These are phyloP conservation scores for Dufourea novaeangliae DNA, from an alignment of 1,140 invertebrate species.

Conservation along the genomic window DNA sequence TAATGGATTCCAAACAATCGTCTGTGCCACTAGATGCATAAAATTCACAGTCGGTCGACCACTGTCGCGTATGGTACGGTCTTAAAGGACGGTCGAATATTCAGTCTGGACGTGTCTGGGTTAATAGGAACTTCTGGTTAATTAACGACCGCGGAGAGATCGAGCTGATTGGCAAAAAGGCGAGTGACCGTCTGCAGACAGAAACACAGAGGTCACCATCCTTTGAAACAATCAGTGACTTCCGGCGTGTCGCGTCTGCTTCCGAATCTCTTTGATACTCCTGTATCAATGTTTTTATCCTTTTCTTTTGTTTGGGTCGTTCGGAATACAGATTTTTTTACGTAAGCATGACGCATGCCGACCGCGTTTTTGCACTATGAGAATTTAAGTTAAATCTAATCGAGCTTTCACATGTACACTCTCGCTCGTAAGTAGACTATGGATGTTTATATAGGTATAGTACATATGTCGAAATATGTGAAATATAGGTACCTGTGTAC, in stretches of 20 bases:
- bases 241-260: constrained; percentile 68
- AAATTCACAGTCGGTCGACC: too few species aligned
- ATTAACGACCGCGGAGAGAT: constrained; percentile 19
- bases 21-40: too few species aligned
- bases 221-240: constrained; percentile 74
- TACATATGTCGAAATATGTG: too few species aligned
- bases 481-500: too few species aligned
- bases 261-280: constrained; percentile 75
- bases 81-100: neutral
- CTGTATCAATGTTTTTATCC: constrained; percentile 62
- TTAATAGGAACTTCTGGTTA: neutral
- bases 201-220: constrained; percentile 71
- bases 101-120: neutral
- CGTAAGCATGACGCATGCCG: constrained; percentile 9
- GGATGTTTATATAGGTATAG: too few species aligned
- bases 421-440: too few species aligned
- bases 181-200: constrained; percentile 65
- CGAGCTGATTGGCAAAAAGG: constrained; percentile 69
- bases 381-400: neutral
- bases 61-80: neutral
- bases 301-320: constrained; percentile 38
- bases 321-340: constrained; percentile 35
- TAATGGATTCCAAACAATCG: too few species aligned
- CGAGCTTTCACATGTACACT: neutral
- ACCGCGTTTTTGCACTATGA: neutral